Evolutionary conservation across 2,113 vertebrate species (phyloP).

Genomic region (Theristicus caerulescens): DNA sequence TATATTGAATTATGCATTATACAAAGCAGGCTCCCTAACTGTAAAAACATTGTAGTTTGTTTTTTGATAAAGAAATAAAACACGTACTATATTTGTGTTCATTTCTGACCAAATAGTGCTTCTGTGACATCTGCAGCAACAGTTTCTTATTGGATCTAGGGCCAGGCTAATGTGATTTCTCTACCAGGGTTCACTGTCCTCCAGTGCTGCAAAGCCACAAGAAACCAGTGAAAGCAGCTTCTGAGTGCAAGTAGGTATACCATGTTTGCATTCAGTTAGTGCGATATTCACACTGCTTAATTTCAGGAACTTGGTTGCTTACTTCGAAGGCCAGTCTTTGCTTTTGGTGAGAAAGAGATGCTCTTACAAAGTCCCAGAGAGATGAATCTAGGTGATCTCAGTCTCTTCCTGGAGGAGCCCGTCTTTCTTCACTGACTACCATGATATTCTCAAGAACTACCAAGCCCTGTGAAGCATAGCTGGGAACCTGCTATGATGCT

Average conservation of each 20-base stretch:
- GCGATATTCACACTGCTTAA: not conserved
- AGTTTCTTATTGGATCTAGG: not conserved
- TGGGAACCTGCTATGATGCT: not conserved
- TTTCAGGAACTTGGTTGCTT: not conserved
- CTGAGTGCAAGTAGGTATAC: not conserved
- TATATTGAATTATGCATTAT: not conserved
- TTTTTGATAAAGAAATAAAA: not conserved
- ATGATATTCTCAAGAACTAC: not conserved
- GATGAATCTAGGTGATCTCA: not conserved
- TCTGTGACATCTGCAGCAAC: not conserved
- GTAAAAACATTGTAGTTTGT: not conserved
- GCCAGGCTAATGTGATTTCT: not conserved
- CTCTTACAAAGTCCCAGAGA: not conserved
- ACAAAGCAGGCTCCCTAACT: not conserved
- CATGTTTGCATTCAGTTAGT: not conserved
- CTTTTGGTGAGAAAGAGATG: not conserved
- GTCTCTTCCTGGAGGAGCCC: not conserved
- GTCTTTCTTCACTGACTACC: not conserved
- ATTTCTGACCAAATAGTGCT: not conserved
- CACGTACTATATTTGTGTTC: not conserved
- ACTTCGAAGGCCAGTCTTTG: not conserved
- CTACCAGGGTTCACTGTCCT: not conserved
- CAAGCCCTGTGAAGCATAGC: not conserved
- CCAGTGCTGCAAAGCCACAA: not conserved
- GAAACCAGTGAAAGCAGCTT: not conserved